Percentiles rank a stretch among this genome's conserved stretches.
Evolutionary conservation across 2,113 vertebrate species (phyloP).

Genomic region (Menura novaehollandiae): DNA sequence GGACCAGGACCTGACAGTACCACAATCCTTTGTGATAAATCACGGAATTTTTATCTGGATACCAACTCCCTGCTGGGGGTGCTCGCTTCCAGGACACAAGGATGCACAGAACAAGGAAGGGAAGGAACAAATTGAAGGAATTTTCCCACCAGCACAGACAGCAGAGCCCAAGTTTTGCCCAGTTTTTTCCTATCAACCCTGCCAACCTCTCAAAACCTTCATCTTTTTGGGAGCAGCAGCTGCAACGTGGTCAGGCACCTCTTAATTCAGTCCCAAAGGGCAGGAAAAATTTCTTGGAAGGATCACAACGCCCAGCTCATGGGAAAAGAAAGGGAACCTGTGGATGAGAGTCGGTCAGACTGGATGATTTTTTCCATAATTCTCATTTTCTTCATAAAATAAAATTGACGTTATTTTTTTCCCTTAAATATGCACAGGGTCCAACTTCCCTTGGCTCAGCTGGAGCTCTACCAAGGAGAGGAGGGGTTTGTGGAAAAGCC

Average conservation of each 20-base stretch:
- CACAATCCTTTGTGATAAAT: too few relatives aligned
- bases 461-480: background rate
- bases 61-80: accelerated
- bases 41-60: too few relatives aligned
- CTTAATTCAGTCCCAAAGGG: background rate
- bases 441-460: background rate
- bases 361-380: background rate
- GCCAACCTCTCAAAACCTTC: background rate
- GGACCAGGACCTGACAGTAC: too few relatives aligned
- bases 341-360: background rate
- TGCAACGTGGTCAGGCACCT: background rate
- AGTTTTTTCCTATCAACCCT: background rate
- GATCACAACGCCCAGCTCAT: background rate
- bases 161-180: background rate
- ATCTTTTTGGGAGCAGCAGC: background rate
- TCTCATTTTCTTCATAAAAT: background rate
- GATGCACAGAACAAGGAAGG: background rate
- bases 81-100: background rate
- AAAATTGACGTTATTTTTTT: background rate
- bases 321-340: background rate
- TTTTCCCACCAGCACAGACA: background rate
- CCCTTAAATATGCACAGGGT: background rate
- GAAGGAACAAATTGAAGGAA: background rate
- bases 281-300: background rate
- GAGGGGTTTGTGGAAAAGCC: background rate